Conservation (phyloP, 2,797 vertebrate genomes). For the Gymnocypris eckloni region DNA sequence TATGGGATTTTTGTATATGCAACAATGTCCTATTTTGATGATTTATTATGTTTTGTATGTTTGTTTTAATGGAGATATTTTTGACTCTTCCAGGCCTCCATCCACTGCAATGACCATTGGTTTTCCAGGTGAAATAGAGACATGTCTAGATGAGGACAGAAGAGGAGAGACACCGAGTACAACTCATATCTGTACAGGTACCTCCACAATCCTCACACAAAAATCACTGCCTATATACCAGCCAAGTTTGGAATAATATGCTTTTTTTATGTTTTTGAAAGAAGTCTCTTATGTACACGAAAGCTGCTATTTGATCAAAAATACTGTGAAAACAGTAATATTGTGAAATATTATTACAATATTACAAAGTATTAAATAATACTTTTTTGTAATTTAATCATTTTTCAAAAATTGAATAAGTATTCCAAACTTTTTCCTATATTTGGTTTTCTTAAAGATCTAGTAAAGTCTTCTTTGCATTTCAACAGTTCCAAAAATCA, state of each 20-base stretch:
- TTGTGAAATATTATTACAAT: neutral
- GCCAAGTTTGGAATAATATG: neutral
- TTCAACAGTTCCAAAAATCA: neutral
- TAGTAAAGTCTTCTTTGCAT: neutral
- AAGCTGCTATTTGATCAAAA: neutral
- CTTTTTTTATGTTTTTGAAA: neutral
- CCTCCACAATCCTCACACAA: neutral
- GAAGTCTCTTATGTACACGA: neutral
- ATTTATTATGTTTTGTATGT: neutral
- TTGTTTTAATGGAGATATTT: neutral
- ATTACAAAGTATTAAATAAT: no score
- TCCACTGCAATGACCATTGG: conserved; percentile 90
- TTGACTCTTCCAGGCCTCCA: conserved; percentile 80
- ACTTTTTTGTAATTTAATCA: neutral
- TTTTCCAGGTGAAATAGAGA: conserved; percentile 82
- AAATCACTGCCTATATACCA: neutral
- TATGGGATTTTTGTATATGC: neutral
- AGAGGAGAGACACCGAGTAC: conserved; percentile 80
- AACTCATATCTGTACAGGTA: conserved; percentile 28
- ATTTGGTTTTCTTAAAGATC: neutral
- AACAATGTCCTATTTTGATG: neutral
- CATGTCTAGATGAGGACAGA: conserved; percentile 84
- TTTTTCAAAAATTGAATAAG: neutral
- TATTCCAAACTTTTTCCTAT: neutral
- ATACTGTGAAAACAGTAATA: neutral